Evolutionary conservation across 2,888 invertebrate species (phyloP).

Genomic region (Stenurella melanura): DNA sequence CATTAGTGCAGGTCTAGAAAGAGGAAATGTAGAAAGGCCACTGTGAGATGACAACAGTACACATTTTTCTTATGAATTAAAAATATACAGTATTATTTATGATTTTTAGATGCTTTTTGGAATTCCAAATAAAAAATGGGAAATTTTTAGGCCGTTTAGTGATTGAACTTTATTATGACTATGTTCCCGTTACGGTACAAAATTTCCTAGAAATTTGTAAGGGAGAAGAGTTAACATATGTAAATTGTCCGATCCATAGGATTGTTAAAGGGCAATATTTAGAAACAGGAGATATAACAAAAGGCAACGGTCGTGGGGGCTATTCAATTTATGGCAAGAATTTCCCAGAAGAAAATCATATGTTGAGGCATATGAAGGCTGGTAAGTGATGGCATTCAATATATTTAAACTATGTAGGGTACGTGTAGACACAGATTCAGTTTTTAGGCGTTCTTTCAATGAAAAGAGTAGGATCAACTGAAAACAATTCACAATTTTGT

Average conservation of each 20-base stretch:
- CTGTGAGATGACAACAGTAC: slow-evolving; percentile 47
- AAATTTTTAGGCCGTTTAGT: slow-evolving; percentile 68
- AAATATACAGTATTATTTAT: not conserved
- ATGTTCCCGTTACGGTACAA: slow-evolving; percentile 70
- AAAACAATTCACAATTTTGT: slow-evolving; percentile 75
- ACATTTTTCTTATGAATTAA: not conserved
- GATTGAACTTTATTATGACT: slow-evolving; percentile 71
- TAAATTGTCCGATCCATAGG: slow-evolving; percentile 72
- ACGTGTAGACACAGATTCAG: not conserved
- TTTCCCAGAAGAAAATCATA: slow-evolving; percentile 73
- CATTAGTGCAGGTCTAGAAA: slow-evolving; percentile 61
- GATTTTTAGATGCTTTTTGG: slow-evolving; percentile 68
- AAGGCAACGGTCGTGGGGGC: slow-evolving; percentile 74
- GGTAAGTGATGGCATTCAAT: slow-evolving; percentile 65
- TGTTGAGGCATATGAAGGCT: slow-evolving; percentile 72
- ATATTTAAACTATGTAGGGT: not conserved
- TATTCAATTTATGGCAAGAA: slow-evolving; percentile 73
- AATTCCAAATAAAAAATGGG: slow-evolving; percentile 68
- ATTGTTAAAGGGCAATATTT: slow-evolving; percentile 74
- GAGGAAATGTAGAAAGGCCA: slow-evolving; percentile 52
- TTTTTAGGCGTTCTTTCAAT: slow-evolving; percentile 72
- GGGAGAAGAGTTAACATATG: slow-evolving; percentile 65
- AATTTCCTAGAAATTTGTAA: slow-evolving; percentile 71
- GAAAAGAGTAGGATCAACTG: slow-evolving; percentile 67
- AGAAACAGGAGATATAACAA: slow-evolving; percentile 76